Percentiles rank a stretch among this genome's conserved stretches.
Evolutionary conservation across 2,888 invertebrate species (phyloP).

Genomic region (Xanthostigma xanthostigma): DNA sequence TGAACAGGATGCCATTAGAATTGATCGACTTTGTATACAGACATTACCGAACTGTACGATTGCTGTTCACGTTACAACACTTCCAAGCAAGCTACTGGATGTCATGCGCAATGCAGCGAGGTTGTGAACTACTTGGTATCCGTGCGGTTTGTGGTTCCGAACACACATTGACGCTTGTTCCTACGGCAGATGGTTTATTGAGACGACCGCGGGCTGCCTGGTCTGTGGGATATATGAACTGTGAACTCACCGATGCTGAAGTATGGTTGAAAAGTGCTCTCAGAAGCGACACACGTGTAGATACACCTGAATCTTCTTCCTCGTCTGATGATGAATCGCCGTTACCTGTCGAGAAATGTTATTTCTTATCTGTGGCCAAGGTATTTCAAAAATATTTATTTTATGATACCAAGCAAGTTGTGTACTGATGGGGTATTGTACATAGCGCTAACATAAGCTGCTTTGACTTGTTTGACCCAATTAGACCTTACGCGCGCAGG

Average conservation of each 20-base stretch:
- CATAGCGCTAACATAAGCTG: too few relatives aligned
- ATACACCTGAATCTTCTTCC: slow-evolving; percentile 18
- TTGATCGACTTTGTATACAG: slow-evolving; percentile 25
- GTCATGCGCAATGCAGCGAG: slow-evolving; percentile 88
- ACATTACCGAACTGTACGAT: slow-evolving; percentile 76
- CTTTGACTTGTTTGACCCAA: too few relatives aligned
- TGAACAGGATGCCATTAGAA: too few relatives aligned
- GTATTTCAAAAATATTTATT: slow-evolving; percentile 27
- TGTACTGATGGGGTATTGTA: too few relatives aligned
- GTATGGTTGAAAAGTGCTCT: slow-evolving; percentile 80
- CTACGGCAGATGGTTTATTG: slow-evolving; percentile 64
- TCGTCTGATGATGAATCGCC: slow-evolving; percentile 1
- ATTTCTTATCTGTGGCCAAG: slow-evolving; percentile 78
- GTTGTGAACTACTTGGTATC: slow-evolving; percentile 72
- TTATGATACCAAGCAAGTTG: too few relatives aligned
- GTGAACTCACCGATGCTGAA: slow-evolving; percentile 82
- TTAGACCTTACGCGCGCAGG: too few relatives aligned
- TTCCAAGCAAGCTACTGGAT: slow-evolving; percentile 92
- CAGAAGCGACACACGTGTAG: slow-evolving; percentile 17
- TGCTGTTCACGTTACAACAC: slow-evolving; percentile 76
- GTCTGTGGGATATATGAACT: slow-evolving; percentile 87
- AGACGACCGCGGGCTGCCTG: slow-evolving; percentile 78
- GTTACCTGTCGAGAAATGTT: slow-evolving; percentile 63
- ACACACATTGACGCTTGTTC: slow-evolving; percentile 55
- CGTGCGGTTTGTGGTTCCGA: slow-evolving; percentile 71